Conservation (phyloP, 2,113 vertebrate genomes). For the Psammodynastes pulverulentus region DNA sequence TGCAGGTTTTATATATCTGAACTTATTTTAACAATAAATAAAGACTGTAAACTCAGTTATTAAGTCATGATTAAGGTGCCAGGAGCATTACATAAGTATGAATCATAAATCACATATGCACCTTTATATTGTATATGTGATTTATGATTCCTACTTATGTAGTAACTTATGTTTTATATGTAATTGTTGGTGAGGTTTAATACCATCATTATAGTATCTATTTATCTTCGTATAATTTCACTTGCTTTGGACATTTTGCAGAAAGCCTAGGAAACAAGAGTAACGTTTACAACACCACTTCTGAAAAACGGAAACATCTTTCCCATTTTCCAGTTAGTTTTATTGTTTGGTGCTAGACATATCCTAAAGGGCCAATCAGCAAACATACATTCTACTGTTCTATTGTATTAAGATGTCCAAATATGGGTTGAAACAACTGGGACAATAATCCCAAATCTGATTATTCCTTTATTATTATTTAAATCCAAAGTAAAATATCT, state of each 20-base stretch:
- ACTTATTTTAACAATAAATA: not conserved
- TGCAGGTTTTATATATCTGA: not conserved
- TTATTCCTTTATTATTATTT: not conserved
- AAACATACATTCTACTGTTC: not conserved
- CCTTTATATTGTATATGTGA: not conserved
- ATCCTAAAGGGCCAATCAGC: not conserved
- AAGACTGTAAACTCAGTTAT: not conserved
- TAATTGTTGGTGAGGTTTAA: not conserved
- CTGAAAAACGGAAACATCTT: constrained; percentile 13
- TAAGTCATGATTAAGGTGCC: not conserved
- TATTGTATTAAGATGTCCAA: constrained; percentile 54
- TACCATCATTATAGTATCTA: not conserved
- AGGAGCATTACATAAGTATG: not conserved
- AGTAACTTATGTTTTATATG: not conserved
- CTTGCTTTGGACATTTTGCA: not conserved
- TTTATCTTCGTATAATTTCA: not conserved
- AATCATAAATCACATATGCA: not conserved
- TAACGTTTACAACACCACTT: constrained; percentile 1
- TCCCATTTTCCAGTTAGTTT: constrained; percentile 19
- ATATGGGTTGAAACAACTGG: constrained; percentile 35
- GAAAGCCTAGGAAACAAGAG: not conserved
- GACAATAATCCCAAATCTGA: not conserved
- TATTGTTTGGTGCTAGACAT: constrained; percentile 10
- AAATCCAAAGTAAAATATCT: not conserved
- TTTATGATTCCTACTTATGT: not conserved